A percentile compares a stretch with the other conserved stretches of the same genome.
Conservation (phyloP, 37 sponge, comb jelly and placozoan species). For the Hormiphora californensis region DNA sequence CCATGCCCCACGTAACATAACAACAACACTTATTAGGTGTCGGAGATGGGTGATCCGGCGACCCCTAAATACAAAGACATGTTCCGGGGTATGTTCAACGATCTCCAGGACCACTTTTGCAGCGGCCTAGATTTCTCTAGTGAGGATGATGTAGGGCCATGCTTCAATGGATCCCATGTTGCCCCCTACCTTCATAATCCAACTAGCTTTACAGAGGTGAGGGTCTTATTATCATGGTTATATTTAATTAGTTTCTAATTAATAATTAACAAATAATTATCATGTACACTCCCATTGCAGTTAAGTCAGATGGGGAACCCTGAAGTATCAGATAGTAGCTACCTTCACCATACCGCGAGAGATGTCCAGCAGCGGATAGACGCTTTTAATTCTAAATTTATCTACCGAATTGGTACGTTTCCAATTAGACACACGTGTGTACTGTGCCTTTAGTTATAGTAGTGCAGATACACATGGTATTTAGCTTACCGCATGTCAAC, state of each 20-base stretch:
- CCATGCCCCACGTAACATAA: no score
- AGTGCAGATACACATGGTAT: no score
- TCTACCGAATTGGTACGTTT: no score
- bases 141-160: neutral
- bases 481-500: no score
- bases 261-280: no score
- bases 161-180: neutral
- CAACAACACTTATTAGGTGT: neutral
- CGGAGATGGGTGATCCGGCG: neutral
- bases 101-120: conserved; percentile 4
- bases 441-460: no score
- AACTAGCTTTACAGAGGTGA: neutral
- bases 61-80: neutral
- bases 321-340: neutral
- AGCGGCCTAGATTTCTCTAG: neutral
- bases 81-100: neutral
- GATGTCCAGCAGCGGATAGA: no score
- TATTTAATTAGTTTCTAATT: no score
- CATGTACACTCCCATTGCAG: no score
- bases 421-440: no score
- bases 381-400: no score
- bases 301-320: neutral
- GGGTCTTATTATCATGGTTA: no score
- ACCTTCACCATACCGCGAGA: neutral
- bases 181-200: neutral